Evolutionary conservation across 2,113 vertebrate species (phyloP).

Genomic region (Pavo muticus): DNA sequence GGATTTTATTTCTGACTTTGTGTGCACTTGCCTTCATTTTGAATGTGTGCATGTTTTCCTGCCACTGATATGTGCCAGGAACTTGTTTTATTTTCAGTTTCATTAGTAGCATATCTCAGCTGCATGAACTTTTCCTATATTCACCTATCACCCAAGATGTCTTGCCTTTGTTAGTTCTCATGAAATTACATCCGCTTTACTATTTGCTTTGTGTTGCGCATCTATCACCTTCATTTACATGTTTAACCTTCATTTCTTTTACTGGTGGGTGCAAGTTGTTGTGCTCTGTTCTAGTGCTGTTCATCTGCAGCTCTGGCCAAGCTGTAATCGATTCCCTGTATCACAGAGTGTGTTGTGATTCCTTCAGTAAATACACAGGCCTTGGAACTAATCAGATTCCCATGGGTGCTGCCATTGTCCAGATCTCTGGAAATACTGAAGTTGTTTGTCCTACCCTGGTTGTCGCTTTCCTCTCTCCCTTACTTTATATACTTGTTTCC

Average conservation of each 20-base stretch:
- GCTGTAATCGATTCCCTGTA: background rate
- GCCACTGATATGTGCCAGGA: background rate
- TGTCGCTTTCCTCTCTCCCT: background rate
- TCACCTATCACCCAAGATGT: background rate
- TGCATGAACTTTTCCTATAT: background rate
- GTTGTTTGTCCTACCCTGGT: background rate
- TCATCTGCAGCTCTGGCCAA: background rate
- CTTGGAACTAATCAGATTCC: background rate
- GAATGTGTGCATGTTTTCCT: background rate
- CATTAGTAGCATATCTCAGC: background rate
- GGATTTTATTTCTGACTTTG: background rate
- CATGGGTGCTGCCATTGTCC: background rate
- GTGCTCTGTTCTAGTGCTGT: background rate
- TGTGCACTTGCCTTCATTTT: background rate
- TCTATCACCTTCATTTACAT: background rate
- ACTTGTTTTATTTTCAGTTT: background rate
- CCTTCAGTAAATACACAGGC: background rate
- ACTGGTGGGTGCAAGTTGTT: too few relatives aligned
- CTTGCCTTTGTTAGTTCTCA: background rate
- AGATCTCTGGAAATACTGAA: background rate
- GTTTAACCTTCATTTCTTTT: background rate
- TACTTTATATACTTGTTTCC: rapidly evolving
- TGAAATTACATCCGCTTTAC: background rate
- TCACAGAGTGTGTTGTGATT: background rate
- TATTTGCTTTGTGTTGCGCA: background rate